phyloP scores from a whole-genome alignment of 2,888 invertebrate genomes.

The Ferdinandea cuprea region DNA sequence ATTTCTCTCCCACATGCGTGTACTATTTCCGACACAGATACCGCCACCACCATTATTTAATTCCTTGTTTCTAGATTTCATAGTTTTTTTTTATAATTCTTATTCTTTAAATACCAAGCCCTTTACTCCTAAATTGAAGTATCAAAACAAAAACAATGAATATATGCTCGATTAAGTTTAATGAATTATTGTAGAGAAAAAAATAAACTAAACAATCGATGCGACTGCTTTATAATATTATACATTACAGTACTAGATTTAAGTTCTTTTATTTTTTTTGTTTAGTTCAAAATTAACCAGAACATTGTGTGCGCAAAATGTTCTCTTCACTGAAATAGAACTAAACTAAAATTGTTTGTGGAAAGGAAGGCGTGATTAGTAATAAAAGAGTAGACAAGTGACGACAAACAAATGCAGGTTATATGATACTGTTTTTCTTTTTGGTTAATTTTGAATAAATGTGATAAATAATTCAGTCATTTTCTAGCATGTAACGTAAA shows the following conservation, averaged over 20 bases:
- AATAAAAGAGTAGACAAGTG: neutral
- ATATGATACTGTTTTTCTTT: slow-evolving; percentile 15
- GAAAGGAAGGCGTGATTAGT: neutral
- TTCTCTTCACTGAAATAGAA: neutral
- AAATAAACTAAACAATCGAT: slow-evolving; percentile 32
- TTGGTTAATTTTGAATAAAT: slow-evolving; percentile 63
- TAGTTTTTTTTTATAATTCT: neutral
- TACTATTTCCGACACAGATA: slow-evolving; percentile 46
- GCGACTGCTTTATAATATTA: slow-evolving; percentile 26
- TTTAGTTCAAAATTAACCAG: slow-evolving; percentile 42
- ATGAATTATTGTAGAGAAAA: slow-evolving; percentile 39
- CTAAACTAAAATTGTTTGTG: neutral
- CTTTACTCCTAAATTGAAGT: slow-evolving; percentile 18
- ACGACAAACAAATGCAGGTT: neutral
- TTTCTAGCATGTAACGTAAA: slow-evolving; percentile 48
- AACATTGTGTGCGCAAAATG: slow-evolving; percentile 6
- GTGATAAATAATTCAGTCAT: slow-evolving; percentile 64
- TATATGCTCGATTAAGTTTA: slow-evolving; percentile 26
- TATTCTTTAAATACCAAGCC: neutral
- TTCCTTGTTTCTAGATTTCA: slow-evolving; percentile 9
- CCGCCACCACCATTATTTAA: slow-evolving; percentile 45
- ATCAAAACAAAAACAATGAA: slow-evolving; percentile 25
- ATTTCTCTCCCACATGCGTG: slow-evolving; percentile 30
- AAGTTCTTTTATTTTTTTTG: slow-evolving; percentile 36
- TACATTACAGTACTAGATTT: slow-evolving; percentile 29